Percentiles rank a stretch among this genome's conserved stretches.
Conservation (phyloP, 2,888 invertebrate genomes). For the Standfussiana lucernea region DNA sequence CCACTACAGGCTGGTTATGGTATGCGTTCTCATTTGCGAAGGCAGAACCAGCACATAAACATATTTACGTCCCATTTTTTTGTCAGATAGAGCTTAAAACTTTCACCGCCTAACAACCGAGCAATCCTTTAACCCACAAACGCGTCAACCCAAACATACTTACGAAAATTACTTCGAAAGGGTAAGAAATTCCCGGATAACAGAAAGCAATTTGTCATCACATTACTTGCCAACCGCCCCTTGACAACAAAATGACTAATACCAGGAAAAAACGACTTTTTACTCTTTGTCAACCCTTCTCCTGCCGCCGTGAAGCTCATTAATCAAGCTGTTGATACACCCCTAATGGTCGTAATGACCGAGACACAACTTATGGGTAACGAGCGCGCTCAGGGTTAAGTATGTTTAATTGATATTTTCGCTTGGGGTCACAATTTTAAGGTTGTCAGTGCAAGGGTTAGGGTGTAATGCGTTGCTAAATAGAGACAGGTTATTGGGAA, state of each 20-base stretch:
- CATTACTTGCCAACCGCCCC: slow-evolving; percentile 47
- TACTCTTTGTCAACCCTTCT: slow-evolving; percentile 67
- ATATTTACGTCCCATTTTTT: background rate
- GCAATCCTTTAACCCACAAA: slow-evolving; percentile 30
- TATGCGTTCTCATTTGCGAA: background rate
- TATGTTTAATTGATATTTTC: slow-evolving; percentile 67
- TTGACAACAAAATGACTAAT: slow-evolving; percentile 51
- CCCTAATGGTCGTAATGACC: slow-evolving; percentile 66
- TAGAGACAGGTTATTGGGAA: slow-evolving; percentile 16
- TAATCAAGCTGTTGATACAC: slow-evolving; percentile 69
- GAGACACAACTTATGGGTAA: slow-evolving; percentile 56
- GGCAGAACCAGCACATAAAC: background rate
- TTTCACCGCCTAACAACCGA: slow-evolving; percentile 4
- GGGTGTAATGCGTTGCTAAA: slow-evolving; percentile 33
- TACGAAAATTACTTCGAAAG: slow-evolving; percentile 46
- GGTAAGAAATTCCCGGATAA: slow-evolving; percentile 48
- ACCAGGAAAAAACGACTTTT: slow-evolving; percentile 56
- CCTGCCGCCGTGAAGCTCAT: slow-evolving; percentile 57
- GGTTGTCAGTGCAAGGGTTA: slow-evolving; percentile 58
- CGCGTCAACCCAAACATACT: slow-evolving; percentile 46
- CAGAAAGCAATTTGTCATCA: slow-evolving; percentile 59
- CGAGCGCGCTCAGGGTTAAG: slow-evolving; percentile 56
- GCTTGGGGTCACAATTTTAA: slow-evolving; percentile 58
- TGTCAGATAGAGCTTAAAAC: background rate
- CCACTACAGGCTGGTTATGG: background rate